Percentiles rank a stretch among this genome's conserved stretches.
Evolutionary conservation across 1,140 invertebrate species (phyloP).

Genomic region (Antheraea pernyi): DNA sequence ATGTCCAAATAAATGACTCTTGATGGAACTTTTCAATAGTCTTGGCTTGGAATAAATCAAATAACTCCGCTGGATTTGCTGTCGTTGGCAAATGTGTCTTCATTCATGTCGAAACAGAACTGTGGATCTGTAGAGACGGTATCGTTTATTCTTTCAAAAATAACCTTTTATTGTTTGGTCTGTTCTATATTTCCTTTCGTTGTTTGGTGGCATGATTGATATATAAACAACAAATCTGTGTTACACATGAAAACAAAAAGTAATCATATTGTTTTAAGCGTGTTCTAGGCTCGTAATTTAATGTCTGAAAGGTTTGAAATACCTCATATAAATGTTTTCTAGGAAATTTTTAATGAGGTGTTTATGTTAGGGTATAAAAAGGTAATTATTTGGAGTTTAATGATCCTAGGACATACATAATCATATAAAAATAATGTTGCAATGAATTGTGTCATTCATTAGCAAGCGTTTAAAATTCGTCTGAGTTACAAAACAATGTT

Average conservation of each 20-base stretch:
- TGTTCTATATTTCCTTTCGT: background rate
- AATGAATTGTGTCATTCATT: too few species aligned
- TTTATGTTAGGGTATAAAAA: too few species aligned
- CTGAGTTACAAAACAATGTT: too few species aligned
- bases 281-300: background rate
- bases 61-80: slow-evolving; percentile 60
- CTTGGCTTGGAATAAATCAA: slow-evolving; percentile 66
- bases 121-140: slow-evolving; percentile 35
- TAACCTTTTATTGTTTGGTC: background rate
- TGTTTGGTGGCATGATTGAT: background rate
- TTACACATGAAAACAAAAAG: background rate
- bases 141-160: slow-evolving; percentile 5
- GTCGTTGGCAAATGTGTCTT: slow-evolving; percentile 74
- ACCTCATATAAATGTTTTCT: background rate
- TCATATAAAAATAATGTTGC: too few species aligned
- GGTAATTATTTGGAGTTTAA: too few species aligned
- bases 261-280: background rate
- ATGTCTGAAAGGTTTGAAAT: background rate
- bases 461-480: too few species aligned
- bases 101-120: slow-evolving; percentile 59
- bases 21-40: slow-evolving; percentile 64
- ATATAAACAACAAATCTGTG: background rate
- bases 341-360: background rate
- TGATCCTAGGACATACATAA: too few species aligned
- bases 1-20: slow-evolving; percentile 40